Conservation (phyloP, 2,888 invertebrate genomes). For the Panopea generosa region DNA sequence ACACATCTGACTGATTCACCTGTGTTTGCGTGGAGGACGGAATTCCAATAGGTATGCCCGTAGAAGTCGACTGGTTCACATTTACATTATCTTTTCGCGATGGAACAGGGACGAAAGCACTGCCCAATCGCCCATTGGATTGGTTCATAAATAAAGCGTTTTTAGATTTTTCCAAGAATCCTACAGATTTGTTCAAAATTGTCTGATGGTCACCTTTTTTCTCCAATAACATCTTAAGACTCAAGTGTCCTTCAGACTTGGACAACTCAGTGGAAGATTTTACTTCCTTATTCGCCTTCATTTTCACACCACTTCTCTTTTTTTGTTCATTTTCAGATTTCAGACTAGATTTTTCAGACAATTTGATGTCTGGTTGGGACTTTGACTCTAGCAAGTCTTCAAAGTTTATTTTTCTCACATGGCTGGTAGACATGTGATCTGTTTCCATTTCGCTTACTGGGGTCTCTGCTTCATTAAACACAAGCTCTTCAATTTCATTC, state of each 20-base stretch:
- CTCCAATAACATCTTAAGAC: constrained; percentile 53
- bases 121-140: constrained; percentile 67
- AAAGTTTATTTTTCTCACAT: constrained; percentile 57
- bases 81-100: constrained; percentile 31
- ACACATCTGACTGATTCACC: too few species aligned
- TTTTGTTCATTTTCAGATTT: background rate
- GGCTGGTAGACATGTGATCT: constrained; percentile 11
- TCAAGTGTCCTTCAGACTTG: constrained; percentile 48
- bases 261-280: constrained; percentile 34
- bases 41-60: constrained; percentile 38
- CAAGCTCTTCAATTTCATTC: background rate
- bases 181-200: constrained; percentile 54
- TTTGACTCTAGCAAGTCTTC: constrained; percentile 11
- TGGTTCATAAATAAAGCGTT: constrained; percentile 53
- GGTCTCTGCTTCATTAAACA: constrained; percentile 33
- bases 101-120: constrained; percentile 80
- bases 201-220: constrained; percentile 29
- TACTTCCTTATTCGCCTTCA: background rate
- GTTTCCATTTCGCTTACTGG: constrained; percentile 48
- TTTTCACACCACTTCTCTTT: background rate
- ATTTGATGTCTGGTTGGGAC: background rate
- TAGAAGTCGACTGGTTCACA: constrained; percentile 29
- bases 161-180: constrained; percentile 47
- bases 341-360: background rate
- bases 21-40: constrained; percentile 16